phyloP scores from a whole-genome alignment of 1,140 invertebrate genomes.

The Monomorium pharaonis region DNA sequence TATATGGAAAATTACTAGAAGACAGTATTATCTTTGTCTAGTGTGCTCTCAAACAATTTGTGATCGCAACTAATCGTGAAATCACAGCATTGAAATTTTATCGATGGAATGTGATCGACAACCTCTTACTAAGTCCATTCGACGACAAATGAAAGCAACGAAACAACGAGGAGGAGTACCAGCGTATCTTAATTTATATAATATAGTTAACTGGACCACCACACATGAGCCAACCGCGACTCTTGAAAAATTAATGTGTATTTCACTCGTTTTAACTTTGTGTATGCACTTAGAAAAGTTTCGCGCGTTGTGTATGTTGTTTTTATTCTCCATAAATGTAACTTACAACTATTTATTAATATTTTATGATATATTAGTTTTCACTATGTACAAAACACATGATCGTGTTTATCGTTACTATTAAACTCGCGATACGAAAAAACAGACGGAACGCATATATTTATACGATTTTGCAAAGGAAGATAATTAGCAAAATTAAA shows the following conservation, averaged over 20 bases:
- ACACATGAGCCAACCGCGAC: slow-evolving; percentile 76
- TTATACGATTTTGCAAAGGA: slow-evolving; percentile 60
- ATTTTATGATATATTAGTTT: slow-evolving; percentile 81
- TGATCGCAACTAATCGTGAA: slow-evolving; percentile 22
- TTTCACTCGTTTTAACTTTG: slow-evolving; percentile 65
- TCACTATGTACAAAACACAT: slow-evolving; percentile 79
- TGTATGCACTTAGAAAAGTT: slow-evolving; percentile 72
- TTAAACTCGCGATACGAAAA: slow-evolving; percentile 72
- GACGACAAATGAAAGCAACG: slow-evolving; percentile 19
- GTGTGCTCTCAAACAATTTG: slow-evolving; percentile 32
- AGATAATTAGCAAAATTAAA: slow-evolving; percentile 62
- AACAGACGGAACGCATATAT: slow-evolving; percentile 72
- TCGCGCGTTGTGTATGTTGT: slow-evolving; percentile 58
- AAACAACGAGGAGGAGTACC: slow-evolving; percentile 76
- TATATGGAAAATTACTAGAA: neutral
- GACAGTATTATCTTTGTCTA: slow-evolving; percentile 26
- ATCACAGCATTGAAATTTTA: slow-evolving; percentile 43
- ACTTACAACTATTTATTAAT: slow-evolving; percentile 72
- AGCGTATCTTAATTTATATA: slow-evolving; percentile 79
- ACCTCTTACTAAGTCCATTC: slow-evolving; percentile 57
- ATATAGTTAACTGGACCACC: slow-evolving; percentile 80
- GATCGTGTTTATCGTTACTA: slow-evolving; percentile 68
- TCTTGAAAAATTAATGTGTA: slow-evolving; percentile 73
- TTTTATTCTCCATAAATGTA: slow-evolving; percentile 52
- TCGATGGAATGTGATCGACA: slow-evolving; percentile 67